phyloP scores from a whole-genome alignment of 2,113 vertebrate genomes.

The Serinus canaria region DNA sequence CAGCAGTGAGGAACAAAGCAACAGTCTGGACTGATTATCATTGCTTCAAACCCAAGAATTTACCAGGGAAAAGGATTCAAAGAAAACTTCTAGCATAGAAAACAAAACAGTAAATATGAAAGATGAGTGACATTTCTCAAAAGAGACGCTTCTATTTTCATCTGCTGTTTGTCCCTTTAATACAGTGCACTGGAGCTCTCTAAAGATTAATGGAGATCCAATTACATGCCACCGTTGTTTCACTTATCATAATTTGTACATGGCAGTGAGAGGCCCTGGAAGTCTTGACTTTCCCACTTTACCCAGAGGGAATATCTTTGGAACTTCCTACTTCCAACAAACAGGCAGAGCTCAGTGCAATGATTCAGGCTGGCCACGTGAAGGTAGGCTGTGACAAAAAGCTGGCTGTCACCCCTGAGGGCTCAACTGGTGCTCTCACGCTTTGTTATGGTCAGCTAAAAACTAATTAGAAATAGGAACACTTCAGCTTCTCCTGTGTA shows the following conservation, averaged over 20 bases:
- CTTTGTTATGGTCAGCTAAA: background rate
- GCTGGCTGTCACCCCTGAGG: background rate
- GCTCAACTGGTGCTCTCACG: background rate
- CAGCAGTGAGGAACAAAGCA: background rate
- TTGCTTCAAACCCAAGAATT: background rate
- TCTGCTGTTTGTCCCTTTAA: conserved; percentile 26
- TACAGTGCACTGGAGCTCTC: conserved; percentile 4
- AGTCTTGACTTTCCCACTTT: conserved; percentile 13
- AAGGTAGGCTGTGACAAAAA: background rate
- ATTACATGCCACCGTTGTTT: conserved; percentile 26
- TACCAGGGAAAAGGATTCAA: background rate
- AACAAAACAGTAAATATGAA: conserved; percentile 11
- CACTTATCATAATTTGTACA: conserved; percentile 35
- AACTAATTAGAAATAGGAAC: background rate
- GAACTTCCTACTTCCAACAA: conserved; percentile 37
- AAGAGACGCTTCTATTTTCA: background rate
- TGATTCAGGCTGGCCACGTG: background rate
- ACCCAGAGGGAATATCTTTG: conserved; percentile 45
- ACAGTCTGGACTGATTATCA: background rate
- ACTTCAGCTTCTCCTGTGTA: background rate
- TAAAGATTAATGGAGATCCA: conserved; percentile 24
- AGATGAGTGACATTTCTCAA: conserved; percentile 1
- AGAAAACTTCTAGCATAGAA: conserved; percentile 1
- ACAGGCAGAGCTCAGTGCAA: conserved; percentile 22
- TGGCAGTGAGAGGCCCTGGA: background rate